Conservation (phyloP, 2,888 invertebrate species). For the Xanthostigma xanthostigma region DNA sequence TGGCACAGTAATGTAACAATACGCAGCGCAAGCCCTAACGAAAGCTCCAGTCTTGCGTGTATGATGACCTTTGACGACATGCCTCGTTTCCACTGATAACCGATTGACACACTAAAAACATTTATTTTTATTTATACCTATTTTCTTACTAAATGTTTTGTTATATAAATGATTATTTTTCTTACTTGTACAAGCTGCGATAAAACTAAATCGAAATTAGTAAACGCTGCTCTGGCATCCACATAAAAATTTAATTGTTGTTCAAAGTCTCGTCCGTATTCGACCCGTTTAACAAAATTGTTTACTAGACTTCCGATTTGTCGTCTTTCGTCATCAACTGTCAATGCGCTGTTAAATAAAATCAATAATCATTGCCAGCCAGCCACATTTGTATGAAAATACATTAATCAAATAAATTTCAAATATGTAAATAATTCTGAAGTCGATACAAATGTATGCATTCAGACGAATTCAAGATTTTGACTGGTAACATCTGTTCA, state of each 20-base stretch:
- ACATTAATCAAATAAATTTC: neutral
- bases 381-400: slow-evolving; percentile 4
- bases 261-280: slow-evolving; percentile 76
- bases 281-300: slow-evolving; percentile 62
- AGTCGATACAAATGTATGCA: too few relatives aligned
- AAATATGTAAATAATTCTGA: too few relatives aligned
- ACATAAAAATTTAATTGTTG: slow-evolving; percentile 88
- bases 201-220: slow-evolving; percentile 78
- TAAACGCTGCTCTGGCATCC: slow-evolving; percentile 78
- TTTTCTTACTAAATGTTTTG: neutral
- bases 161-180: neutral
- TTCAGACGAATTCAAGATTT: too few relatives aligned
- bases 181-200: slow-evolving; percentile 71
- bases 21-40: slow-evolving; percentile 88
- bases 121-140: neutral
- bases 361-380: slow-evolving; percentile 3
- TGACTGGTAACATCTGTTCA: too few relatives aligned
- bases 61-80: slow-evolving; percentile 57
- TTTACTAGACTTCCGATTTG: slow-evolving; percentile 74
- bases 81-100: slow-evolving; percentile 51
- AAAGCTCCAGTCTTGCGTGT: slow-evolving; percentile 70
- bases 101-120: slow-evolving; percentile 59
- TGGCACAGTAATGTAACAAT: slow-evolving; percentile 93
- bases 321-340: slow-evolving; percentile 82
- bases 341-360: slow-evolving; percentile 52